Percentiles rank a stretch among this genome's conserved stretches.
phyloP scores from a whole-genome alignment of 2,113 vertebrate species.

The Macrotis lagotis region DNA sequence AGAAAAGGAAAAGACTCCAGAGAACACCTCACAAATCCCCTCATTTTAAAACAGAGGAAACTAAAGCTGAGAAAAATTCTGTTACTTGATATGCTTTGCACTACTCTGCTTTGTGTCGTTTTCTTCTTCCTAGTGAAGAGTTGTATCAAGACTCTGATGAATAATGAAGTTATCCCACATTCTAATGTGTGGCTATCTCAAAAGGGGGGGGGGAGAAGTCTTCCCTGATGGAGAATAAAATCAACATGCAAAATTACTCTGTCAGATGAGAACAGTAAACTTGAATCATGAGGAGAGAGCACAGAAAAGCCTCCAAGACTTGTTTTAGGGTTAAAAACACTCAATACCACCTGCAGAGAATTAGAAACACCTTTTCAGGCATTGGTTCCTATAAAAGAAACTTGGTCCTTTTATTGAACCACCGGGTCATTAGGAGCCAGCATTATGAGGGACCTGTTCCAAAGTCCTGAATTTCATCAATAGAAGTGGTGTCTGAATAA shows the following conservation, averaged over 20 bases:
- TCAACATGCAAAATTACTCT: not conserved
- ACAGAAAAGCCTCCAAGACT: not conserved
- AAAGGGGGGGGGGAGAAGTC: not conserved
- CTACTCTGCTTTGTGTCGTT: not conserved
- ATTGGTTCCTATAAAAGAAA: not conserved
- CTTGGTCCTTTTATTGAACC: not conserved
- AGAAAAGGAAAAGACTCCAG: not conserved
- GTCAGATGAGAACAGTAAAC: not conserved
- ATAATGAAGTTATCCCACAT: not conserved
- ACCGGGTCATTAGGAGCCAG: not conserved
- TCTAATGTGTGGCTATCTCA: not conserved
- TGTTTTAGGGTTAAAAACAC: not conserved
- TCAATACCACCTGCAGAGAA: not conserved
- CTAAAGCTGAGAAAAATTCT: not conserved
- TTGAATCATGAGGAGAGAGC: not conserved
- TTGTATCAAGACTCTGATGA: not conserved
- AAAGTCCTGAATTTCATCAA: not conserved
- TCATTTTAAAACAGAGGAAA: not conserved
- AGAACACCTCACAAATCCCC: not conserved
- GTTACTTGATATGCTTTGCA: not conserved
- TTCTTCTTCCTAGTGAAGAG: not conserved
- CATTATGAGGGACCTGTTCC: not conserved
- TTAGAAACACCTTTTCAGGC: not conserved
- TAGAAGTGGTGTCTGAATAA: not conserved
- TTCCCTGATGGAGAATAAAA: not conserved